Evolutionary conservation across 2,113 vertebrate species (phyloP).

Genomic region (Saccopteryx leptura): DNA sequence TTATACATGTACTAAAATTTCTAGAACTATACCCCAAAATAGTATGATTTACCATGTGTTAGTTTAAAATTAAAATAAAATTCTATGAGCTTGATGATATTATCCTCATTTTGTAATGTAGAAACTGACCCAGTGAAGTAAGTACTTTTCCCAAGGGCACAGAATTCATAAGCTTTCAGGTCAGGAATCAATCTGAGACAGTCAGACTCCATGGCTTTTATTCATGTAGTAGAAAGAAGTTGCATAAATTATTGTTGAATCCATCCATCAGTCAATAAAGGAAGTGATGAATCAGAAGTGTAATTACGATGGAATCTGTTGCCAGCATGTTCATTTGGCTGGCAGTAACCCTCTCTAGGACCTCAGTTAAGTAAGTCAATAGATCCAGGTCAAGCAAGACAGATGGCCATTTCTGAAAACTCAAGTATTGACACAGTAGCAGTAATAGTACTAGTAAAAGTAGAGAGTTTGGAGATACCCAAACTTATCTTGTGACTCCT

Average conservation of each 20-base stretch:
- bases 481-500: conserved; percentile 47
- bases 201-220: neutral
- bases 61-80: conserved; percentile 15
- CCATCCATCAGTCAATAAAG: neutral
- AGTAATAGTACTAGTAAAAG: neutral
- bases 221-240: neutral
- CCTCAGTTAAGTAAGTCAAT: conserved; percentile 37
- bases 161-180: neutral
- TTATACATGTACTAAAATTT: neutral
- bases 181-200: neutral
- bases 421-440: conserved; percentile 11
- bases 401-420: conserved; percentile 42
- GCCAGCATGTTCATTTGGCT: neutral
- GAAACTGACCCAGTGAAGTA: neutral
- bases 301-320: conserved; percentile 3
- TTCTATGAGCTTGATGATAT: neutral
- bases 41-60: neutral
- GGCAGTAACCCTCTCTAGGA: neutral
- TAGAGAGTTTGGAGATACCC: conserved; percentile 15
- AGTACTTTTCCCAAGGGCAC: neutral
- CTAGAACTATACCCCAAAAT: neutral
- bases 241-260: conserved; percentile 55
- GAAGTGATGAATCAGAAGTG: neutral
- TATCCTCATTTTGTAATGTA: neutral
- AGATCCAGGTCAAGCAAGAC: conserved; percentile 57